Evolutionary conservation across 2,888 invertebrate genomes (phyloP).

Genomic region (Steinernema carpocapsae): DNA sequence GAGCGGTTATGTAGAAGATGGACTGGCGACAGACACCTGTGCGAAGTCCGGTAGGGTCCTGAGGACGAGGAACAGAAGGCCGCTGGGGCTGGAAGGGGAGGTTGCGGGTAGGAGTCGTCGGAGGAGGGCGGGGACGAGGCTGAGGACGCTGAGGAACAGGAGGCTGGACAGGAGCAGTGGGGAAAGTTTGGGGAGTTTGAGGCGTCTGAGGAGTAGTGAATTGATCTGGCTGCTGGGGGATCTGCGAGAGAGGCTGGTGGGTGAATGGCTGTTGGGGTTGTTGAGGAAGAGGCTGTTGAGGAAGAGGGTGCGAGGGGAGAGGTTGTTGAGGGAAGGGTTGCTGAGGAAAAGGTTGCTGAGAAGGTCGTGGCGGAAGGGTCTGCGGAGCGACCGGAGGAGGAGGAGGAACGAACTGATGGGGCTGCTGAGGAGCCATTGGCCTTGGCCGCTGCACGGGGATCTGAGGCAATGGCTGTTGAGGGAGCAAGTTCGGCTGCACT

Average conservation of each 20-base stretch:
- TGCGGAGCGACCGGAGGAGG: slow-evolving; percentile 34
- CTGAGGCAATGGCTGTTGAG: slow-evolving; percentile 15
- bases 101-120: slow-evolving; percentile 24
- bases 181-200: not conserved
- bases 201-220: not conserved
- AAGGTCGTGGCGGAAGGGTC: not conserved
- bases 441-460: slow-evolving; percentile 13
- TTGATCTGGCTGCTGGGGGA: slow-evolving; percentile 21
- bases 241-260: slow-evolving; percentile 14
- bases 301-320: slow-evolving; percentile 8
- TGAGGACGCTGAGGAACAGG: slow-evolving; percentile 31
- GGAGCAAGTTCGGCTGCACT: slow-evolving; percentile 6
- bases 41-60: slow-evolving; percentile 44
- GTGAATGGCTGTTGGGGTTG: slow-evolving; percentile 26
- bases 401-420: slow-evolving; percentile 36
- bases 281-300: slow-evolving; percentile 24
- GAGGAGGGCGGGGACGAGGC: slow-evolving; percentile 35
- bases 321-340: slow-evolving; percentile 35
- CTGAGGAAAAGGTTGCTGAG: slow-evolving; percentile 38
- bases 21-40: slow-evolving; percentile 40
- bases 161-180: slow-evolving; percentile 35
- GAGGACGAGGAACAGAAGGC: slow-evolving; percentile 34
- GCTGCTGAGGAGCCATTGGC: slow-evolving; percentile 26
- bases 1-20: slow-evolving; percentile 33
- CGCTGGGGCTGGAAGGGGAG: slow-evolving; percentile 34